Conservation (phyloP, 2,888 invertebrate genomes). For the Scaptomyza polygonia region DNA sequence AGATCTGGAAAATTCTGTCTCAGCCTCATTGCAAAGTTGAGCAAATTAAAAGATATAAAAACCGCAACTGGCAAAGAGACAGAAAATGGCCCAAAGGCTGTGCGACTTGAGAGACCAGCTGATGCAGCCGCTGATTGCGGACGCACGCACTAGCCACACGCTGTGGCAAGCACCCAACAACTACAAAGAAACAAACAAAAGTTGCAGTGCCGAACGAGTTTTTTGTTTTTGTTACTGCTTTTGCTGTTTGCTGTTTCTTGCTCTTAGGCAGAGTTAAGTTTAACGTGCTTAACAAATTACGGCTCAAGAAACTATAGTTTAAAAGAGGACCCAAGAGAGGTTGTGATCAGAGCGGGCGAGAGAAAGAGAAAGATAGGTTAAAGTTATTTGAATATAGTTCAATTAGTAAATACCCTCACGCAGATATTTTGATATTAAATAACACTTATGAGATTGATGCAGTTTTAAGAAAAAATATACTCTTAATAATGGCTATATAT, state of each 20-base stretch:
- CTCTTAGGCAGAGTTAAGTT: slow-evolving; percentile 60
- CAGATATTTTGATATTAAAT: too few species aligned
- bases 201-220: slow-evolving; percentile 63
- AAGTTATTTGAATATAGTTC: too few species aligned
- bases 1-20: slow-evolving; percentile 45
- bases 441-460: too few species aligned
- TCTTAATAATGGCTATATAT: too few species aligned
- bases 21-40: slow-evolving; percentile 37
- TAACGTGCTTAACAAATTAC: slow-evolving; percentile 56
- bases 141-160: slow-evolving; percentile 71
- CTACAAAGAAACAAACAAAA: slow-evolving; percentile 30
- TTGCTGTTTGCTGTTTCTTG: slow-evolving; percentile 26
- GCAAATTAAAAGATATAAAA: slow-evolving; percentile 59
- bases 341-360: slow-evolving; percentile 1
- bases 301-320: slow-evolving; percentile 46
- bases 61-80: slow-evolving; percentile 43
- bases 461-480: too few species aligned
- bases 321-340: slow-evolving; percentile 6
- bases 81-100: slow-evolving; percentile 49
- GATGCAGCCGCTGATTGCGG: slow-evolving; percentile 64
- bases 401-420: too few species aligned
- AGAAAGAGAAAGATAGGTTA: not conserved
- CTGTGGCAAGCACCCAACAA: slow-evolving; percentile 56
- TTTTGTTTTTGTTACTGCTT: slow-evolving; percentile 17
- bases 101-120: slow-evolving; percentile 35